Evolutionary conservation across 2,888 invertebrate genomes (phyloP).

Genomic region (Operophtera brumata): DNA sequence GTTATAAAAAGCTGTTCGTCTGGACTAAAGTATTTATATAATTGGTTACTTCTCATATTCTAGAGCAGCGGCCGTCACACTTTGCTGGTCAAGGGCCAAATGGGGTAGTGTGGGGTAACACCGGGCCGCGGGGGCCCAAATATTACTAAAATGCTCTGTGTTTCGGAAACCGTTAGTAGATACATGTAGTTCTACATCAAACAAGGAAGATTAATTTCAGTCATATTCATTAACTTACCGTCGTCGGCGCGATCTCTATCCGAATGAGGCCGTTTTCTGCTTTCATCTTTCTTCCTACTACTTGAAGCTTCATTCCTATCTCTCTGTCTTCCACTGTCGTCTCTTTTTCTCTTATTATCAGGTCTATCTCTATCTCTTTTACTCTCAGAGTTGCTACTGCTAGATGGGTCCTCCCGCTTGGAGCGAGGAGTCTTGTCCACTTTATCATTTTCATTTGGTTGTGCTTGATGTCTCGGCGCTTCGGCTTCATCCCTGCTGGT

Average conservation of each 20-base stretch:
- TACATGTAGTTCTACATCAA: no score
- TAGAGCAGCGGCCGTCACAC: no score
- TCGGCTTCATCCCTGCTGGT: conserved; percentile 2
- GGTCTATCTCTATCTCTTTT: background rate
- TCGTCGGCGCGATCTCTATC: conserved; percentile 1
- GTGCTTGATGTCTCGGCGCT: conserved; percentile 6
- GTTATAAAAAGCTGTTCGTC: no score
- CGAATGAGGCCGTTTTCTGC: conserved; percentile 19
- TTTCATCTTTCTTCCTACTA: conserved; percentile 1
- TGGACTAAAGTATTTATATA: no score
- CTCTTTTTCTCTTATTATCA: background rate
- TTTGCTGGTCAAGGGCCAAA: no score
- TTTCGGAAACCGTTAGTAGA: no score
- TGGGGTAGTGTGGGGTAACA: no score
- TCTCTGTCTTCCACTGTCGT: background rate
- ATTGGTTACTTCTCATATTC: no score
- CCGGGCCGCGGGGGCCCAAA: no score
- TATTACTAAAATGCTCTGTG: no score
- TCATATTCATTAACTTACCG: conserved; percentile 3
- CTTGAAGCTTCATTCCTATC: background rate
- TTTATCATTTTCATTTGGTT: background rate
- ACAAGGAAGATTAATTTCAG: no score
- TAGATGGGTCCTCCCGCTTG: background rate
- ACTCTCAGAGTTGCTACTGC: background rate
- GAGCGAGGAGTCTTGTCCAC: conserved; percentile 6